These are phyloP conservation scores for Mamestra configurata DNA, from an alignment of 1,140 invertebrate genomes.

Conservation along the genomic window DNA sequence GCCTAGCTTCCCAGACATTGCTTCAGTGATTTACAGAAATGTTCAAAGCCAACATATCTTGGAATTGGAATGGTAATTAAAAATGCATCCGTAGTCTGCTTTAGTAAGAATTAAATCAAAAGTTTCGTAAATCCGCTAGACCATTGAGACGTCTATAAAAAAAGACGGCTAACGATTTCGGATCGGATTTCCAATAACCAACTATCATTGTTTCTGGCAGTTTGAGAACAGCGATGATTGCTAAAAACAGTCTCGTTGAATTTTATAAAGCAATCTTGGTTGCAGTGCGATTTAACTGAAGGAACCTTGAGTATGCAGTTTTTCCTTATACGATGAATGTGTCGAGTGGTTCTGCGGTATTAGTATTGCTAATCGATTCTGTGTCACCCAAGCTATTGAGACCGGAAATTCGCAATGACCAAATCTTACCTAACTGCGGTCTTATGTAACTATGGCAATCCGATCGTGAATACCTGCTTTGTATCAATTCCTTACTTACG, in stretches of 20 bases:
- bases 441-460: slow-evolving; percentile 25
- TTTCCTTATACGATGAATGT: slow-evolving; percentile 24
- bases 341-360: slow-evolving; percentile 4
- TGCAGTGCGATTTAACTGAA: not conserved
- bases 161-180: slow-evolving; percentile 35
- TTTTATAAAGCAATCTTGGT: not conserved
- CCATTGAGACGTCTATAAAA: slow-evolving; percentile 40
- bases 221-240: slow-evolving; percentile 24
- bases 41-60: slow-evolving; percentile 8
- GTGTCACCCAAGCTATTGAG: slow-evolving; percentile 27
- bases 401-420: slow-evolving; percentile 37
- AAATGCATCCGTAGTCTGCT: slow-evolving; percentile 1
- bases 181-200: slow-evolving; percentile 50
- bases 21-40: not conserved
- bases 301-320: not conserved
- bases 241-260: slow-evolving; percentile 1
- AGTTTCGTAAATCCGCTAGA: slow-evolving; percentile 31
- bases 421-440: slow-evolving; percentile 9
- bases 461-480: slow-evolving; percentile 2
- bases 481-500: slow-evolving; percentile 2
- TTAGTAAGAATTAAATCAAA: slow-evolving; percentile 13
- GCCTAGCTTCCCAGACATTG: not conserved
- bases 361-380: slow-evolving; percentile 33
- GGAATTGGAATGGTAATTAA: slow-evolving; percentile 18
- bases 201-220: slow-evolving; percentile 36